A percentile compares a stretch with the other conserved stretches of the same genome.
phyloP scores from a whole-genome alignment of 2,888 invertebrate genomes.

The Abscondita cerata region DNA sequence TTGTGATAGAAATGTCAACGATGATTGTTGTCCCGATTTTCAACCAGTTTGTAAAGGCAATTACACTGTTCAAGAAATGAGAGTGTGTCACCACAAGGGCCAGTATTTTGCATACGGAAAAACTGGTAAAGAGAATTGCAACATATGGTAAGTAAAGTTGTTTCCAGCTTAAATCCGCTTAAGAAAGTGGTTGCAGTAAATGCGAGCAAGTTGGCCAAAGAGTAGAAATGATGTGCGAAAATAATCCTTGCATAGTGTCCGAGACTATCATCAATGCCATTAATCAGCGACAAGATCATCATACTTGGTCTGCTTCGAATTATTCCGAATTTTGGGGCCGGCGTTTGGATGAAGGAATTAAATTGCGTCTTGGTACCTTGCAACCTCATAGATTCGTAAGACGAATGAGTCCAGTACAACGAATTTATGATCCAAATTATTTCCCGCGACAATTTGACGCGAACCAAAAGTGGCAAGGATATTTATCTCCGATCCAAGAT shows the following conservation, averaged over 20 bases:
- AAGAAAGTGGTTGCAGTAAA: conserved; percentile 57
- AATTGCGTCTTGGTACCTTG: conserved; percentile 72
- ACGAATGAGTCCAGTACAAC: conserved; percentile 66
- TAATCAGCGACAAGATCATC: conserved; percentile 61
- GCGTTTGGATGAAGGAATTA: conserved; percentile 81
- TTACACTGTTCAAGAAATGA: conserved; percentile 41
- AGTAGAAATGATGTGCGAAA: conserved; percentile 70
- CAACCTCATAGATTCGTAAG: conserved; percentile 61
- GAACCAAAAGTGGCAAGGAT: conserved; percentile 74
- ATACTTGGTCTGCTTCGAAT: conserved; percentile 82
- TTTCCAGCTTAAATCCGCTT: background rate
- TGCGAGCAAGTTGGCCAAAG: conserved; percentile 58
- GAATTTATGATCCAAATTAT: conserved; percentile 64
- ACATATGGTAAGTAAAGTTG: conserved; percentile 68
- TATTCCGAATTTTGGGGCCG: conserved; percentile 85
- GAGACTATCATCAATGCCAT: conserved; percentile 72
- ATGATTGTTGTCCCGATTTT: conserved; percentile 95
- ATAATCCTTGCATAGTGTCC: conserved; percentile 78
- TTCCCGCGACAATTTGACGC: conserved; percentile 81
- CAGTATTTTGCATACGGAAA: conserved; percentile 62
- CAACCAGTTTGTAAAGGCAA: conserved; percentile 72
- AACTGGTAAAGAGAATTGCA: conserved; percentile 71
- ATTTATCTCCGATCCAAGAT: conserved; percentile 74
- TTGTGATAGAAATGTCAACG: conserved; percentile 78
- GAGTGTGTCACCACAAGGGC: conserved; percentile 64